Conservation (phyloP, 2,113 vertebrate species). For the Grammomys dolichurus region DNA sequence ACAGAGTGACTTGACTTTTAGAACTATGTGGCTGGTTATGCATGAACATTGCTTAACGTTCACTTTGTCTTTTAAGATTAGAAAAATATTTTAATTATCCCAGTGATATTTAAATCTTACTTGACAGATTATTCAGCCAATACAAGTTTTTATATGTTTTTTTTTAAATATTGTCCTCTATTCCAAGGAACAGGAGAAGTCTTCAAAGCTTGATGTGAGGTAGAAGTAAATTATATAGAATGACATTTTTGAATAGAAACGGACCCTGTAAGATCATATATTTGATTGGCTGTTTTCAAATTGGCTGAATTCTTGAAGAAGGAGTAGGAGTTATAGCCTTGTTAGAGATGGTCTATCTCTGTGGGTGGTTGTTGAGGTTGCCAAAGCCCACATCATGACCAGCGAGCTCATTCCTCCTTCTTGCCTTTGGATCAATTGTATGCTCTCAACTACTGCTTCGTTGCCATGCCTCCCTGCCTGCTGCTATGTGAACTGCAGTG, state of each 20-base stretch:
- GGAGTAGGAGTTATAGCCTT: neutral
- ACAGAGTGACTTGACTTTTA: conserved; percentile 74
- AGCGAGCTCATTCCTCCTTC: neutral
- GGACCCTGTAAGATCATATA: neutral
- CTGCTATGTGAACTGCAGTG: neutral
- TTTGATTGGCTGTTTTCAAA: neutral
- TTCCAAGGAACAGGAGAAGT: neutral
- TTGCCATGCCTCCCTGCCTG: neutral
- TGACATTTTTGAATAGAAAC: neutral
- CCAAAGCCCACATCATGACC: neutral
- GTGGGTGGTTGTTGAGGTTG: neutral
- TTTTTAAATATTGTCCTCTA: neutral
- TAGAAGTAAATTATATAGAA: neutral
- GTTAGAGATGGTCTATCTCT: neutral
- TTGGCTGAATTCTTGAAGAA: neutral
- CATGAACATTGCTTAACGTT: conserved; percentile 3
- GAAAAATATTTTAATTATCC: conserved; percentile 8
- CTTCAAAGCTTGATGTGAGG: neutral
- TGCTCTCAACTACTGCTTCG: neutral
- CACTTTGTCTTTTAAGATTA: conserved; percentile 27
- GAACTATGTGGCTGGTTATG: conserved; percentile 55
- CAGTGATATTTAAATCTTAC: neutral
- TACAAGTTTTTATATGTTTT: neutral
- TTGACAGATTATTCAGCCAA: neutral
- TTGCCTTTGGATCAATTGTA: neutral